Evolutionary conservation across 2,113 vertebrate species (phyloP), one percentile per base, ranked within the genome.

Genomic region (Psilopogon haemacephalus): DNA sequence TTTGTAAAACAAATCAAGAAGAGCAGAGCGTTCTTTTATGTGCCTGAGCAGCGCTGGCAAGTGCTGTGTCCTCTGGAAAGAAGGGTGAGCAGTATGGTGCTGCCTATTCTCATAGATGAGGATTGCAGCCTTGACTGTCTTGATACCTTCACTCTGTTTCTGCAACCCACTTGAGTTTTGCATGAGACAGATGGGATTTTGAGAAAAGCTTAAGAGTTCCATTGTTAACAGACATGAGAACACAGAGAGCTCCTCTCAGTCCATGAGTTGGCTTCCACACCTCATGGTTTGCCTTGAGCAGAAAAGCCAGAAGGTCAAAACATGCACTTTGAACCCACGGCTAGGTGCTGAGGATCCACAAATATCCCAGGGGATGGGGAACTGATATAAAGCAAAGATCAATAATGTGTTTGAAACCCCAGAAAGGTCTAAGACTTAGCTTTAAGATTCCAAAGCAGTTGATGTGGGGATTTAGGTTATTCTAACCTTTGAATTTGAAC

Each of bases 321-420:
- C 23, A 17, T 11, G 54, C 8, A 50, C 46, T 77, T 44, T 62
- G 63, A 78, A 20, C 33, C 18, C 40, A 23, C 9, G 20, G 7
- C 42, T 50, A 0, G 0, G 21, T 48, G 56, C 50, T 32, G 37
- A 37, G 46, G 9, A n/a, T 13, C 27, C 35, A n/a, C 40, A 55
- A 21, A 48, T 5, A 8, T 8, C 5, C 21, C 35, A 23, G 1
- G 35, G 50, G 60, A 62, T 8, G 16, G 33, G 38, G 33, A 76
- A 56, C 38, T 5, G 59, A 15, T 19, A 37, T 3, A 26, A 26
- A 80, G 21, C 20, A 72, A 73, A 70, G 38, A 56, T 72, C 79
- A 79, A 5, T 27, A 40, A 64, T 13, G 18, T 4, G 16, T 23
- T 80, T 26, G 77, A 14, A 11, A 19, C 6, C 38, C 84, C 76